These are phyloP conservation scores for Beris chalybata DNA, from an alignment of 2,888 invertebrate species.

Conservation along the genomic window DNA sequence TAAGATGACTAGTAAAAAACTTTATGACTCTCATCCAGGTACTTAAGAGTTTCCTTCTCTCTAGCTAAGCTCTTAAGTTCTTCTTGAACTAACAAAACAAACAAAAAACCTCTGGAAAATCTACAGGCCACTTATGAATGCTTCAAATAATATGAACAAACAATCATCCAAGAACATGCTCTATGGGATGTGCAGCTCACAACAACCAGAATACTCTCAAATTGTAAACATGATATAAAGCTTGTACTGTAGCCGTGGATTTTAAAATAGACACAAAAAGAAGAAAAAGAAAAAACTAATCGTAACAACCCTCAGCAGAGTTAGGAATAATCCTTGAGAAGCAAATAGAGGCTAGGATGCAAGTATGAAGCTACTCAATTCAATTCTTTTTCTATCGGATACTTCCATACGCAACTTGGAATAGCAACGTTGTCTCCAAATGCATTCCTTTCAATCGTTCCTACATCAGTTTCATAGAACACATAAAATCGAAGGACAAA, in stretches of 20 bases:
- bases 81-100: slow-evolving; percentile 20
- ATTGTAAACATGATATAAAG: slow-evolving; percentile 25
- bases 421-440: not conserved
- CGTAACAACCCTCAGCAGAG: slow-evolving; percentile 11
- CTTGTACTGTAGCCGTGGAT: slow-evolving; percentile 19
- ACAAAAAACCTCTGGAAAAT: slow-evolving; percentile 24
- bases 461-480: too few relatives aligned
- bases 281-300: not conserved
- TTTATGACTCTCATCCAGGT: slow-evolving; percentile 9
- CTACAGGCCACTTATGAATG: slow-evolving; percentile 31
- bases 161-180: slow-evolving; percentile 26
- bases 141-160: slow-evolving; percentile 33
- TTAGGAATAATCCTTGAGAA: slow-evolving; percentile 13
- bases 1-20: not conserved
- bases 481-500: too few relatives aligned
- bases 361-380: slow-evolving; percentile 5
- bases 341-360: slow-evolving; percentile 13
- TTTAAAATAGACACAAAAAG: slow-evolving; percentile 3
- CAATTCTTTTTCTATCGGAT: slow-evolving; percentile 2
- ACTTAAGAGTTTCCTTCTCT: slow-evolving; percentile 20
- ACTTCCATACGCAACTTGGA: slow-evolving; percentile 9
- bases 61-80: slow-evolving; percentile 12
- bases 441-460: too few relatives aligned
- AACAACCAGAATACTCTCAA: slow-evolving; percentile 12
- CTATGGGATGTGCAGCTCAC: not conserved